These are phyloP conservation scores for Ornithorhynchus anatinus DNA, from an alignment of 2,113 vertebrate species.

Conservation along the genomic window DNA sequence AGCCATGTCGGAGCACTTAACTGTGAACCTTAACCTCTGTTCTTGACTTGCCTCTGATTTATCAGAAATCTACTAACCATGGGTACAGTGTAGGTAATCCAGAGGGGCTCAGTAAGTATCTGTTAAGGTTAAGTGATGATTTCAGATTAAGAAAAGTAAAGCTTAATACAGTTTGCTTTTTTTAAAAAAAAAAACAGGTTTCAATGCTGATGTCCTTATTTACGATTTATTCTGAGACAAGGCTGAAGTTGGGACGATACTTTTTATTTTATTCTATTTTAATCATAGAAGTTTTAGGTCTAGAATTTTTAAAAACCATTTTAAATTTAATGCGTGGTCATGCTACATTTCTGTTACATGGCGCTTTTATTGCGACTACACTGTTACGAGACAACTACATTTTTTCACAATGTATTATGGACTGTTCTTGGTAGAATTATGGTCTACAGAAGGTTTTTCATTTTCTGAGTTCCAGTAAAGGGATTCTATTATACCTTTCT, in stretches of 20 bases:
- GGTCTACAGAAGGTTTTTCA: constrained; percentile 18
- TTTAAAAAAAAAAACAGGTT: no score
- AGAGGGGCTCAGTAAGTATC: no score
- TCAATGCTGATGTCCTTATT: no score
- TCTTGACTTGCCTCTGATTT: no score
- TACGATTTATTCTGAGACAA: background rate
- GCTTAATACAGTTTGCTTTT: no score
- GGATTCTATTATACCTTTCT: background rate
- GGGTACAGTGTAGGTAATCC: no score
- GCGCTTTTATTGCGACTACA: no score
- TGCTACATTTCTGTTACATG: background rate
- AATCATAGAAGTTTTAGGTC: background rate
- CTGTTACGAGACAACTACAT: constrained; percentile 19
- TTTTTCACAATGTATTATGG: constrained; percentile 18
- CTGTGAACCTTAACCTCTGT: no score
- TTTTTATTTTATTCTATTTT: background rate
- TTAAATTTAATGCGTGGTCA: constrained; percentile 21
- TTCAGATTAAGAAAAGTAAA: no score
- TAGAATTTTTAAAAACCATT: constrained; percentile 9
- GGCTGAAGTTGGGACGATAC: background rate
- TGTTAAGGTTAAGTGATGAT: no score
- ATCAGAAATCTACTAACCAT: no score
- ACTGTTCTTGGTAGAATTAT: background rate
- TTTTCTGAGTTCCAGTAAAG: background rate
- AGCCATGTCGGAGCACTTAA: no score